A percentile compares a stretch with the other conserved stretches of the same genome.
Conservation (phyloP, 23 tunicate genomes). For the Ascidia mentula region DNA sequence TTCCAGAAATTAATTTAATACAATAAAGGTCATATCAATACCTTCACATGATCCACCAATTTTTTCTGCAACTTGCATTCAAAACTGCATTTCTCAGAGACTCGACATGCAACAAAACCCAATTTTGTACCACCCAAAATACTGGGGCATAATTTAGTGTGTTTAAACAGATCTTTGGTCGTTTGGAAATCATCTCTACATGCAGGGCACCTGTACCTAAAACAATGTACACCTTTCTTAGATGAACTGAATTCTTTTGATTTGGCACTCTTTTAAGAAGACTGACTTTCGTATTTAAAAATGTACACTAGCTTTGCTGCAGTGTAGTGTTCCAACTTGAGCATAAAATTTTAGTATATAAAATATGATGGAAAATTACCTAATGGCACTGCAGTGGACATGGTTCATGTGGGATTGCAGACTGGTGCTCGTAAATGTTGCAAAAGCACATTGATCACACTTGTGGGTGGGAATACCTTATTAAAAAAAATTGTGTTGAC, state of each 20-base stretch:
- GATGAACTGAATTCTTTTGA: neutral
- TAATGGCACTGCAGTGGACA: neutral
- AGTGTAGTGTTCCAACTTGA: too few species aligned
- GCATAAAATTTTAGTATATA: too few species aligned
- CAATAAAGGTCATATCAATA: too few species aligned
- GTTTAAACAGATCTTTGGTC: neutral
- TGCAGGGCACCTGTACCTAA: neutral
- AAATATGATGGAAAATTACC: neutral
- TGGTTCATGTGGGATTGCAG: neutral
- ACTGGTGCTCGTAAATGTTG: neutral
- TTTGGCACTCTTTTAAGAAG: neutral
- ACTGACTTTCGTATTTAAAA: neutral
- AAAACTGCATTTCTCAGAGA: neutral
- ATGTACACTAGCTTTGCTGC: neutral
- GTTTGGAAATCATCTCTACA: neutral
- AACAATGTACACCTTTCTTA: too few species aligned
- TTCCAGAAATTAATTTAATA: too few species aligned
- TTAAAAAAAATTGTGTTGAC: neutral
- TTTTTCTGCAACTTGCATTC: neutral
- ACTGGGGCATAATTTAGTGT: neutral
- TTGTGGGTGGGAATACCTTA: constrained; percentile 2
- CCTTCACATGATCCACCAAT: neutral
- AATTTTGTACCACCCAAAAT: neutral
- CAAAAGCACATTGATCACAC: neutral
- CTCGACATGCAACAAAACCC: neutral